A percentile compares a stretch with the other conserved stretches of the same genome.
Evolutionary conservation across 2,888 invertebrate genomes (phyloP).

Genomic region (Endomychus coccineus): DNA sequence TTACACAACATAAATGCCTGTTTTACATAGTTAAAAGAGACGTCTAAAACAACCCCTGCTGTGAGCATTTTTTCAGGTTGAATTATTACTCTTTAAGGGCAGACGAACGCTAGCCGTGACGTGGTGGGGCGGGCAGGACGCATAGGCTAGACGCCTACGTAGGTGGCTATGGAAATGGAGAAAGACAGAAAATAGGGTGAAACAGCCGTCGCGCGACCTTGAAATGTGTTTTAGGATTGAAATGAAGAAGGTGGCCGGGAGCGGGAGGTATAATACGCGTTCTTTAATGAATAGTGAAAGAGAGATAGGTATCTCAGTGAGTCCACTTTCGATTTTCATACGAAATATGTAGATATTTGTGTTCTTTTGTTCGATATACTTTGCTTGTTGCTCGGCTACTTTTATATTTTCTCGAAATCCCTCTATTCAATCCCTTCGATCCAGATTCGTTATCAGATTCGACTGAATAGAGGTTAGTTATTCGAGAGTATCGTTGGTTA

Average conservation of each 20-base stretch:
- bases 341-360: constrained; percentile 13
- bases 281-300: not conserved
- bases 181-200: constrained; percentile 11
- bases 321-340: constrained; percentile 10
- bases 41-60: too few relatives aligned
- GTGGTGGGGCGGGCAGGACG: constrained; percentile 1
- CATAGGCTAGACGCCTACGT: constrained; percentile 11
- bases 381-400: constrained; percentile 1
- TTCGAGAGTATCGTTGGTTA: too few relatives aligned
- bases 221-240: constrained; percentile 7
- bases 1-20: too few relatives aligned
- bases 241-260: constrained; percentile 1
- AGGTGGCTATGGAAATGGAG: constrained; percentile 9
- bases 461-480: too few relatives aligned
- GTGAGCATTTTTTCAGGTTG: too few relatives aligned
- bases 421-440: too few relatives aligned
- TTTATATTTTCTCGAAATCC: too few relatives aligned
- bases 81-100: too few relatives aligned
- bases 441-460: too few relatives aligned
- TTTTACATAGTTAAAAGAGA: too few relatives aligned
- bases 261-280: constrained; percentile 3
- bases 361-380: not conserved
- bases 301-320: not conserved
- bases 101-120: not conserved
- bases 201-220: constrained; percentile 10